Base-by-base conservation (phyloP, 2,113 vertebrate species). In the Saccopteryx bilineata region DNA sequence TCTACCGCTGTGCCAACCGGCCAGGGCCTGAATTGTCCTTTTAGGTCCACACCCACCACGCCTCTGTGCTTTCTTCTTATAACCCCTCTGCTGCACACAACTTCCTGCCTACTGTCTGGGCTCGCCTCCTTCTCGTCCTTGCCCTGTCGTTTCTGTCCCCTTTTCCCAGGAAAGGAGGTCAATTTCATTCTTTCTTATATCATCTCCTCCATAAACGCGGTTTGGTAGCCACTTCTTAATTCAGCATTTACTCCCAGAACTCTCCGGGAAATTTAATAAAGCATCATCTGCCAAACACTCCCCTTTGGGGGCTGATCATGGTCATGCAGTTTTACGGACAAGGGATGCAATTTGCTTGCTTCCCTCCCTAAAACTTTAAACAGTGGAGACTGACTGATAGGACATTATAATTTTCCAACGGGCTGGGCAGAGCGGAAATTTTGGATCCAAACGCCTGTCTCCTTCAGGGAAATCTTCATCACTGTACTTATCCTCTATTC, bases 211-310 rank as follows among this genome's bases (percentile, higher is more conserved):
- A 24, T 63, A 75, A 63, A 6, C 91, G 28, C 17, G 1, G 21
- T 48, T 48, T 28, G 48, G 33, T 14, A 71, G 11, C 39, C 26
- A 60, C 81, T 63, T 91, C 21, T 60, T 31, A n/a, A 52, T 90
- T 69, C 69, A 76, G 56, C 28, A 46, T 71, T 61, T 52, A 26
- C 48, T 81, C 58, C 58, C 78, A 65, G 54, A 87, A 65, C 28
- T 31, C 72, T 72, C 58, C 65, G 87, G 65, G 75, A 94, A 93
- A 87, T 68, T 14, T 80, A 28, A 79, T 94, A 60, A 95, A 96
- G 78, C 50, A n/a, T 68, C 68, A 61, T 63, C 65, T 71, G 31
- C 54, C 75, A 83, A 56, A 86, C 26, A 33, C 15, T 79, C 89
- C 61, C 52, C 6, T 87, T 60, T 13, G 60, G 68, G 56, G 13